Conservation (phyloP, 2,113 vertebrate species). For the Anarrhichthys ocellatus region DNA sequence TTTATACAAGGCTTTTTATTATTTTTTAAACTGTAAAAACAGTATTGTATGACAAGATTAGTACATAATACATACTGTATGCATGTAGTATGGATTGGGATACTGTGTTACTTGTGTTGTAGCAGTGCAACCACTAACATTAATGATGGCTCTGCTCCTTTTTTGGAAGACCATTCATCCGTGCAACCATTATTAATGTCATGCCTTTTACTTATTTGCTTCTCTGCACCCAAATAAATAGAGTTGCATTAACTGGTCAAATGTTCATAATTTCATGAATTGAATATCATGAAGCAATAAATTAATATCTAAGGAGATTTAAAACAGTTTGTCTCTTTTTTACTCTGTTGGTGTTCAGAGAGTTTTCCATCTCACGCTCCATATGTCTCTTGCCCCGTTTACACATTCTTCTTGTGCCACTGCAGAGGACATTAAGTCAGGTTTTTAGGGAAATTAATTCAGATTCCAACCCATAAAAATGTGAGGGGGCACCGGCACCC, state of each 20-base stretch:
- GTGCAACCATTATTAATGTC: background rate
- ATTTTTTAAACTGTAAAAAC: background rate
- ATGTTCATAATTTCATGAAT: background rate
- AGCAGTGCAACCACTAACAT: background rate
- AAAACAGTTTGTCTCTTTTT: background rate
- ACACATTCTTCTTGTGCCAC: background rate
- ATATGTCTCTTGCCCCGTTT: background rate
- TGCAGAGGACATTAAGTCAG: slow-evolving; percentile 24
- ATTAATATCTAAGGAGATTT: background rate
- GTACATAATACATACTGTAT: background rate
- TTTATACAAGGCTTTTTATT: background rate
- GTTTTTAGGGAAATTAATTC: background rate
- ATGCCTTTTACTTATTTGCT: background rate
- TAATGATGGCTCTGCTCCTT: background rate
- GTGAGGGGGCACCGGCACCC: background rate
- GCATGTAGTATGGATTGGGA: background rate
- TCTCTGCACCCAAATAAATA: background rate
- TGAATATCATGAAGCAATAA: background rate
- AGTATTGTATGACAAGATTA: background rate
- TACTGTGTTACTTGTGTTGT: background rate
- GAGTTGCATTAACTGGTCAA: background rate
- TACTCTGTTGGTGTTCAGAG: background rate
- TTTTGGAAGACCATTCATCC: background rate
- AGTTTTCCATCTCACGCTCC: background rate
- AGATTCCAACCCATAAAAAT: slow-evolving; percentile 24